These are phyloP conservation scores for Alviniconcha marisindica DNA, from an alignment of 1,140 invertebrate genomes.

Conservation along the genomic window DNA sequence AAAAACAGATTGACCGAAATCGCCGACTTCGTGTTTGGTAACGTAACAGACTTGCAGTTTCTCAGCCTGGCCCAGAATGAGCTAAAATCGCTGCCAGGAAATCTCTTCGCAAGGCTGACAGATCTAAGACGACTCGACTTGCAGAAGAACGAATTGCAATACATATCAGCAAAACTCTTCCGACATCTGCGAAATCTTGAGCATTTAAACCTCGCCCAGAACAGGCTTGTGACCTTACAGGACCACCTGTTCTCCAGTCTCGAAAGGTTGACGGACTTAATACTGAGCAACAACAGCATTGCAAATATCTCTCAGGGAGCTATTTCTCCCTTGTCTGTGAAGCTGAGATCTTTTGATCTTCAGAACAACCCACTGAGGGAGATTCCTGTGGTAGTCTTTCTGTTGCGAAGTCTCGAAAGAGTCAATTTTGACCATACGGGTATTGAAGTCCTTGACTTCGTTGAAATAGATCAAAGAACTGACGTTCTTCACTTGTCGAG, in stretches of 20 bases:
- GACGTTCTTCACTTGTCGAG: conserved; percentile 27
- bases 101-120: conserved; percentile 38
- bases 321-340: conserved; percentile 42
- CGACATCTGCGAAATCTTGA: conserved; percentile 30
- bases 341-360: conserved; percentile 43
- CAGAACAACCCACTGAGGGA: conserved; percentile 50
- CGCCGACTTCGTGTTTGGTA: conserved; percentile 41
- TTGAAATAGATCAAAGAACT: conserved; percentile 36
- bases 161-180: conserved; percentile 39
- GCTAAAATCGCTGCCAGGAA: conserved; percentile 38
- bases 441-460: conserved; percentile 52
- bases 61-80: conserved; percentile 49
- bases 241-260: conserved; percentile 46
- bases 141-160: conserved; percentile 34
- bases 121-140: conserved; percentile 44
- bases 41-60: conserved; percentile 49
- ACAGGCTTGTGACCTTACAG: conserved; percentile 40
- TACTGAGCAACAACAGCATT: conserved; percentile 51
- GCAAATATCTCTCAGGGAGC: conserved; percentile 23
- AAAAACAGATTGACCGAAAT: conserved; percentile 43
- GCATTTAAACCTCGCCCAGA: conserved; percentile 49
- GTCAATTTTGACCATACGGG: conserved; percentile 43
- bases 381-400: conserved; percentile 54
- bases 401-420: conserved; percentile 44
- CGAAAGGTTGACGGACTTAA: conserved; percentile 38